phyloP scores from a whole-genome alignment of 2,113 vertebrate genomes.

The Eonycteris spelaea region DNA sequence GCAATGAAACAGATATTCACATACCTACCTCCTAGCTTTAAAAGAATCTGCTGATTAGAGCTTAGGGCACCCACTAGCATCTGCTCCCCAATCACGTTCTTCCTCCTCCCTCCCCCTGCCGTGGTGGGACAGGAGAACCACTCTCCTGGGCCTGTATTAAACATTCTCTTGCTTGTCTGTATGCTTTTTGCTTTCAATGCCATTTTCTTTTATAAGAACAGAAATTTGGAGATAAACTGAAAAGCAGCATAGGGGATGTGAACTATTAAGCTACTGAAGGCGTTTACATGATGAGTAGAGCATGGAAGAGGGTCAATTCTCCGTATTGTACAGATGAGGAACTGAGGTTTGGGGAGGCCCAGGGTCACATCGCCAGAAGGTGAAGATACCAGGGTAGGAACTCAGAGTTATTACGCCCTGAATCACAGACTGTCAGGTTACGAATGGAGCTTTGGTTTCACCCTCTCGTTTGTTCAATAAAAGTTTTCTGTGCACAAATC shows the following conservation, averaged over 20 bases:
- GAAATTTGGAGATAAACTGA: not conserved
- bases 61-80: not conserved
- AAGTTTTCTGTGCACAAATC: not conserved
- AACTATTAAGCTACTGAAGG: not conserved
- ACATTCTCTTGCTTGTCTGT: not conserved
- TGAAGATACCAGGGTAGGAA: not conserved
- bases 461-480: not conserved
- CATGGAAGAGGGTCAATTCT: no score
- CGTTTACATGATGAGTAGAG: accelerated
- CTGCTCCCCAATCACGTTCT: not conserved
- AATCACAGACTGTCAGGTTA: no score
- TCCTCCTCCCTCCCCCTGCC: no score
- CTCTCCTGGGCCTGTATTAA: not conserved
- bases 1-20: not conserved
- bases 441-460: not conserved
- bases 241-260: not conserved
- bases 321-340: not conserved
- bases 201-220: not conserved
- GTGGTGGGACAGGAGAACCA: accelerated
- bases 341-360: not conserved
- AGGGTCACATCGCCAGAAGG: not conserved
- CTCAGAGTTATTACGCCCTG: not conserved
- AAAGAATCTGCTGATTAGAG: not conserved
- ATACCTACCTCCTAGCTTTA: not conserved
- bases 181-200: not conserved